Evolutionary conservation across 2,113 vertebrate species (phyloP).

Genomic region (Ivindomyrus marchei): DNA sequence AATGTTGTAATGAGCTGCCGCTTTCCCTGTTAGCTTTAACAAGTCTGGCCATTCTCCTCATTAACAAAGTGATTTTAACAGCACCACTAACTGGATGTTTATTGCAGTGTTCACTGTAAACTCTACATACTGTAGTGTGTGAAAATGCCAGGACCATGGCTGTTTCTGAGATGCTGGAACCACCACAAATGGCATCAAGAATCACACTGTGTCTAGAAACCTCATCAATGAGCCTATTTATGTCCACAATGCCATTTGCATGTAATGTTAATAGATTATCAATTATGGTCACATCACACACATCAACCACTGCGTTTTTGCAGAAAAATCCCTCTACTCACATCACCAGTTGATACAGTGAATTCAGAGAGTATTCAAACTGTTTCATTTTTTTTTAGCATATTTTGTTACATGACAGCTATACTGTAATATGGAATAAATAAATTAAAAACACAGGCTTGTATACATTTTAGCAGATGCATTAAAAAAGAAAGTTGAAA

Average conservation of each 20-base stretch:
- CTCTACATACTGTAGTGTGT: neutral
- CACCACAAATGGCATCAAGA: neutral
- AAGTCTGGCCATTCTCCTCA: neutral
- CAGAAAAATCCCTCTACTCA: neutral
- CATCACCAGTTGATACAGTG: neutral
- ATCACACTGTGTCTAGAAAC: neutral
- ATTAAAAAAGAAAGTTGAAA: neutral
- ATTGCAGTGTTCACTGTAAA: neutral
- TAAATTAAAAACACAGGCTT: neutral
- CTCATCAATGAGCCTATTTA: neutral
- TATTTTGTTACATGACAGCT: neutral
- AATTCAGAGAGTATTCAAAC: neutral
- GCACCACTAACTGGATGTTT: neutral
- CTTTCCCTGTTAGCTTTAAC: neutral
- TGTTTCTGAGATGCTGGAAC: neutral
- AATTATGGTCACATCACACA: neutral
- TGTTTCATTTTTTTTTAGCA: neutral
- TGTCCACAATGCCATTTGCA: neutral
- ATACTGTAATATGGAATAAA: neutral
- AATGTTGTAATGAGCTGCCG: neutral
- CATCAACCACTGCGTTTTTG: neutral
- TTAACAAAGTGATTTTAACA: neutral
- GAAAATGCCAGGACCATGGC: neutral
- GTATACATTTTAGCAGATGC: neutral
- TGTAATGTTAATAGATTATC: neutral